Base-by-base conservation (phyloP, 2,888 invertebrate genomes). In the Watsonalla binaria region DNA sequence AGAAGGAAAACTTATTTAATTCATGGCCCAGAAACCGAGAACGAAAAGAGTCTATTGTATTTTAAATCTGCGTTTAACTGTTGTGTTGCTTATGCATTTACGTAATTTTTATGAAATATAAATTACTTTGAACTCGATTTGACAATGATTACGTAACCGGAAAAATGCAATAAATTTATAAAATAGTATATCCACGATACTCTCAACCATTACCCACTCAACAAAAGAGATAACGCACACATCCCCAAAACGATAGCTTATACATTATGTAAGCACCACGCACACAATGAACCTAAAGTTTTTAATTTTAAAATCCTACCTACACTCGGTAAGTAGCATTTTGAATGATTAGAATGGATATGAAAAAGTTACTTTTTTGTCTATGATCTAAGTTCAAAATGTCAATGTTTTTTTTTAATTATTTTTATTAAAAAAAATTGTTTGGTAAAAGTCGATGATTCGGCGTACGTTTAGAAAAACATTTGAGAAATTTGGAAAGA, bases 221-320 rank as follows among this genome's bases (percentile, higher is more conserved):
- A 14, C 0, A 49, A 47, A 14, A 58, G 35, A 33, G 51, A 50
- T 56, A 56, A 59, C 55, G 50, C 60, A 59, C 61, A 63, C 54
- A 59, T 48, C 48, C 13, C 42, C 55, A 37, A 52, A 49, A 51
- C 51, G 46, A 51, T 54, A 52, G 45, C 61, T 65, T 68, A 74
- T 77, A 67, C 70, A 72, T 77, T 70, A 74, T 74, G 72, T 76
- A 75, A 73, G 68, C 60, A 55, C 5, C 33, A 63, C 74, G 55
- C 71, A 69, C 63, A 66, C 65, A 50, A 13, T 6, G 0, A 53
- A 39, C 53, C 54, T 59, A 64, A 67, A 76, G 76, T 80, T 86
- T 86, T 86, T 86, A 86, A 86, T 85, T 86, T 86, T 84, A 84
- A 85, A 86, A 84, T 80, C 76, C 75, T 82, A 79, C 70, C 60